Evolutionary conservation across 2,888 invertebrate species (phyloP).

Genomic region (Dendrolimus houi): DNA sequence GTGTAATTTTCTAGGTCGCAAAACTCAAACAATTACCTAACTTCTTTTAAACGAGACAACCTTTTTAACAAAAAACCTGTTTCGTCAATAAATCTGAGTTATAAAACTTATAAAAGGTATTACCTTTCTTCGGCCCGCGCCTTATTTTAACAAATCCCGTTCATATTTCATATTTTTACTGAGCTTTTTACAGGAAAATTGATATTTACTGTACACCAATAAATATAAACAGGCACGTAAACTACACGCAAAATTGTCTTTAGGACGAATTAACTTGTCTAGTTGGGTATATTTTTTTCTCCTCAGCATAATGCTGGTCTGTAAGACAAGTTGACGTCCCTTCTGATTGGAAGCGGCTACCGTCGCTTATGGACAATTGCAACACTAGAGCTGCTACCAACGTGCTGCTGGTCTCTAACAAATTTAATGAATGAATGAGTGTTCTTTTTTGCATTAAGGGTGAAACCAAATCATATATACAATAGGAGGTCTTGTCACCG

Average conservation of each 20-base stretch:
- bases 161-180: conserved; percentile 40
- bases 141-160: conserved; percentile 21
- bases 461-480: too few species aligned
- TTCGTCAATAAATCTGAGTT: neutral
- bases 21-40: neutral
- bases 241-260: conserved; percentile 6
- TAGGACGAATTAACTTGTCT: too few species aligned
- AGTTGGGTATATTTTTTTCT: too few species aligned
- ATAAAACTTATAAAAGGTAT: neutral
- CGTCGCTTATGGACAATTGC: too few species aligned
- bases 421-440: too few species aligned
- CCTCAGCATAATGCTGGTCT: too few species aligned
- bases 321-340: too few species aligned
- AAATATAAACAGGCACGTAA: conserved; percentile 14
- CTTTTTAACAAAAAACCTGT: neutral
- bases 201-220: conserved; percentile 37
- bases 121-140: conserved; percentile 6
- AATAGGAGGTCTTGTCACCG: too few species aligned
- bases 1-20: neutral
- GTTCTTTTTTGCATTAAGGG: too few species aligned
- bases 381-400: too few species aligned
- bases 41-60: neutral
- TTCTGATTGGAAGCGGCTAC: too few species aligned
- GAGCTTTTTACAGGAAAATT: conserved; percentile 37
- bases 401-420: too few species aligned